Base-by-base conservation (phyloP, 2,888 invertebrate genomes). In the Nematopogon swammerdamellus region DNA sequence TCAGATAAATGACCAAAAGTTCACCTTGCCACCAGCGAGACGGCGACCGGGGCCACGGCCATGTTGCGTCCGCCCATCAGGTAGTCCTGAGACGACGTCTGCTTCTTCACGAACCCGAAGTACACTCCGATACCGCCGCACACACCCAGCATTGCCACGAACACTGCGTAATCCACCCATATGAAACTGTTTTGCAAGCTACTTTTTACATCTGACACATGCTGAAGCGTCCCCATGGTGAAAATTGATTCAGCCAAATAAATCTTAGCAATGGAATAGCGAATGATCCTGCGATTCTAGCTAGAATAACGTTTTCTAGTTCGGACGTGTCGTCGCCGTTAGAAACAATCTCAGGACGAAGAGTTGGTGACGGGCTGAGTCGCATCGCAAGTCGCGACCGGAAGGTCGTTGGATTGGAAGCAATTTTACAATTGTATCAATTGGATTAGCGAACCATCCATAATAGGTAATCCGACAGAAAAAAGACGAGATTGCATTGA, bases 21-120 rank as follows among this genome's bases (percentile, higher is more conserved):
- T 65, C 72, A 87, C 87, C 86, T 92, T 29, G 94, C 93, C 49
- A 93, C 85, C 45, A 95, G 72, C 1, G 92, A 92, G 68, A 92
- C 81, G 29, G 91, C 85, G 25, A 93, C 87, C 0, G 94, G 93
- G 55, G 92, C 71, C 3, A 87, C 80, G 49, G 84, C 80, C 91
- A 93, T 91, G 61, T 85, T 86, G 54, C 91, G 80, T 6, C 89
- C 89, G 5, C 92, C 93, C 69, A 93, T 86, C 55, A 94, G 80
- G 65, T 92, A 92, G 57, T 89, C 88, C 60, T 87, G 86, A 1
- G 86, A 80, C 1, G 74, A 67, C 55, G 67, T 60, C 60, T 74
- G 58, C 58, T 86, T 86, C 51, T 86, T 84, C 54, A 86, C 70
- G 61, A 89, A 89, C 5, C 91, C 92, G 62, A 89, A 92, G 66